Base-by-base conservation (phyloP, 2,888 invertebrate genomes). In the Flabesymbios commensalis region DNA sequence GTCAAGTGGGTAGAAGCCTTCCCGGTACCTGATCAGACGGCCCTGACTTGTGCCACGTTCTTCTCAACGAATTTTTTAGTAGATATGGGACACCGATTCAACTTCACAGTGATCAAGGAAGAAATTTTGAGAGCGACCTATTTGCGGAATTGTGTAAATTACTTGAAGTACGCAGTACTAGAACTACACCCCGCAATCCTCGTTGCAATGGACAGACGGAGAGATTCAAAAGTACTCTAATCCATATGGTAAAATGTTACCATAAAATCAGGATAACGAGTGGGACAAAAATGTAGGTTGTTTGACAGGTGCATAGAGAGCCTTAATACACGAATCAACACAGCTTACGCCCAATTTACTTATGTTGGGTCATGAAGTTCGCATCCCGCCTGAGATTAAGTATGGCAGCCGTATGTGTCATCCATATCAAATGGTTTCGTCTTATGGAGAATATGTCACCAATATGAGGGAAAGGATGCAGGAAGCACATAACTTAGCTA, bases 221-320 rank as follows among this genome's bases (percentile, higher is more conserved):
- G 36, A 57, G 67, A 24, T 64, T 65, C 36, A 69, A 65, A 29
- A 33, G 57, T 10, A 63, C 63, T 7, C 51, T 67, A 1, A 5
- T 61, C 1, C 32, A 47, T 3, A 65, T 67, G 65, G 61, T 69
- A 10, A 61, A 41, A 41, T 53, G 63, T 19, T 68, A 66, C 42
- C n/a, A 65, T 2, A 59, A n/a, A n/a, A 39, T 0, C 59, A 61
- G 3, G 59, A 63, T 26, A 29, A 24, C 24, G 61, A 64, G 10
- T 67, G 64, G 70, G 68, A 70, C 29, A 19, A 28, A 42, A 26
- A 66, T 22, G 41, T 69, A 2, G 53, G 54, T 7, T 64, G 39
- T 28, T 32, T 69, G 3, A 56, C 68, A 1, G 64, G 57, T 10
- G 70, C 68, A 1, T 68, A 65, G 19, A 29, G 67, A 32, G 52